These are phyloP conservation scores for Rhadina sibilatrix DNA, from an alignment of 2,113 vertebrate genomes.

Conservation along the genomic window DNA sequence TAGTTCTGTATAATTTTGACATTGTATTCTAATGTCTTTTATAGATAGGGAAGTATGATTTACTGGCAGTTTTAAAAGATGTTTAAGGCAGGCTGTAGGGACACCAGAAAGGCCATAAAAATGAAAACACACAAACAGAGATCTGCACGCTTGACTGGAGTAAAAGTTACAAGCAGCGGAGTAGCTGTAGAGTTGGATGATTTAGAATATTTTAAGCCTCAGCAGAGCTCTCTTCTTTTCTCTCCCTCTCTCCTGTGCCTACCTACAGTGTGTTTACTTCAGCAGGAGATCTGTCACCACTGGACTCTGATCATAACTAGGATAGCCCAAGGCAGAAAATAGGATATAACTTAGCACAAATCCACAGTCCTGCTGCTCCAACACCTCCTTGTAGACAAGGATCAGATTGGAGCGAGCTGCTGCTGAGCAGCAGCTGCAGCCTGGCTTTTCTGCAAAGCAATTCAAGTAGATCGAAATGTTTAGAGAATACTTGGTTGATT, in stretches of 20 bases:
- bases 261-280: background rate
- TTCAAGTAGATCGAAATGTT: background rate
- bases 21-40: background rate
- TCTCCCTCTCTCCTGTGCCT: background rate
- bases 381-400: background rate
- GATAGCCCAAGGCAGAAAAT: background rate
- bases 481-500: background rate
- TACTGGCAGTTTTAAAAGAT: slow-evolving; percentile 8
- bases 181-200: slow-evolving; percentile 9
- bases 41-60: background rate
- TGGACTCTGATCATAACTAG: background rate
- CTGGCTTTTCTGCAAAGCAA: background rate
- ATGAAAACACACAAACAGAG: background rate
- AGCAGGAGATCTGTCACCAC: background rate
- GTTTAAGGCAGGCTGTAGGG: slow-evolving; percentile 22
- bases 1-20: background rate
- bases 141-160: slow-evolving; percentile 19
- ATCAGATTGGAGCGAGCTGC: background rate
- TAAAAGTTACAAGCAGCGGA: slow-evolving; percentile 14
- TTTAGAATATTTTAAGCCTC: slow-evolving; percentile 40
- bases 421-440: background rate
- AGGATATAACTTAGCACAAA: slow-evolving; percentile 9
- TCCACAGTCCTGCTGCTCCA: background rate
- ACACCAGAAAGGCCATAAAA: slow-evolving; percentile 36
- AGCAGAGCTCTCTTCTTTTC: background rate